Base-by-base conservation (phyloP, 2,888 invertebrate genomes). In the Salpingus planirostris region DNA sequence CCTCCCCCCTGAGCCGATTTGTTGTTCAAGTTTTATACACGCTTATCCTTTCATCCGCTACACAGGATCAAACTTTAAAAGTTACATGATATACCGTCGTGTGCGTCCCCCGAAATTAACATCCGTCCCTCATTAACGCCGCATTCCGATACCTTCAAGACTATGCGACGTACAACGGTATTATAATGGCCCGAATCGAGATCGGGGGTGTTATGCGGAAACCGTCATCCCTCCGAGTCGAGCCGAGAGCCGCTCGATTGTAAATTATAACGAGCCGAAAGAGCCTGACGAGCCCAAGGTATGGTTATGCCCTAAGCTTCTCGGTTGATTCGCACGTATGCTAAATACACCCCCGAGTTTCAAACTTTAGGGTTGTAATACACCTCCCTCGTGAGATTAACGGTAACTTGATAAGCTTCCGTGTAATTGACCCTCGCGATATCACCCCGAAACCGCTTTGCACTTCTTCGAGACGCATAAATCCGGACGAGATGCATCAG, bases 351-450 rank as follows among this genome's bases (percentile, higher is more conserved):
- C 44, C 41, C 25, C 28, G 44, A 39, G 44, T 36, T 41, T 24
- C 30, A 42, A 45, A 41, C 41, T 42, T 45, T 45, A 30, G 39
- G 36, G 39, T 39, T 35, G 44, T 44, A 43, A 43, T 43, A 36
- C 38, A 32, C 31, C 30, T 41, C 38, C 37, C 44, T 39, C 44
- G 30, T 33, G 44, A 43, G 44, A 43, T 41, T 42, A 39, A 34
- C 41, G 37, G 38, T 41, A 36, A 35, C 43, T 43, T 37, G 41
- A 45, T 45, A 44, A 44, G 38, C 36, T 39, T 34, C 27, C 29
- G 34, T 34, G 38, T 42, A 42, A 42, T 39, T 44, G 44, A 42
- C 44, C 42, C 24, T n/a, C n/a, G n/a, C n/a, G n/a, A n/a, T n/a
- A n/a, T n/a, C n/a, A n/a, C n/a, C n/a, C n/a, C n/a, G n/a, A n/a